Conservation (phyloP, 2,797 vertebrate species). For the Atherinosoma microstoma region DNA sequence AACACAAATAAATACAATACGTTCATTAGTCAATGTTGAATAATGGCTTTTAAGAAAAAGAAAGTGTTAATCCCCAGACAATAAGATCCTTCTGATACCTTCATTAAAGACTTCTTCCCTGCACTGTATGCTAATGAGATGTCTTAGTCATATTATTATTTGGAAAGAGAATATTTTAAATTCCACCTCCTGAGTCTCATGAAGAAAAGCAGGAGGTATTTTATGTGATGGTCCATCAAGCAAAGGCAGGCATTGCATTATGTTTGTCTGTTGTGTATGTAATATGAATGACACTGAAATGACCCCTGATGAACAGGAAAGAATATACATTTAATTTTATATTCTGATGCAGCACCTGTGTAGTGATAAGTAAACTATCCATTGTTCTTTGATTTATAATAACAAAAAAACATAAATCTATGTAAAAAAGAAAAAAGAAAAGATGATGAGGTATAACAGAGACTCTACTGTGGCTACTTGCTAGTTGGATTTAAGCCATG, state of each 20-base stretch:
- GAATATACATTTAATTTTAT: background rate
- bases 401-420: slow-evolving; percentile 8
- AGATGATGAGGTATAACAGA: slow-evolving; percentile 38
- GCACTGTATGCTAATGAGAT: slow-evolving; percentile 83
- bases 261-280: background rate
- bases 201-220: slow-evolving; percentile 38
- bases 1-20: slow-evolving; percentile 86
- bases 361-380: background rate
- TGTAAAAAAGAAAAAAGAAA: background rate
- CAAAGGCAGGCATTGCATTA: slow-evolving; percentile 14
- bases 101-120: slow-evolving; percentile 84
- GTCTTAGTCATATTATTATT: slow-evolving; percentile 84
- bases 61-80: slow-evolving; percentile 85
- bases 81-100: slow-evolving; percentile 86
- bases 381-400: slow-evolving; percentile 33
- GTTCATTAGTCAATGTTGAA: slow-evolving; percentile 86
- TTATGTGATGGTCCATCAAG: slow-evolving; percentile 39
- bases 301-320: background rate
- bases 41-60: slow-evolving; percentile 85
- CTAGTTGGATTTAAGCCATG: slow-evolving; percentile 77
- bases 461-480: slow-evolving; percentile 54
- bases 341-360: background rate
- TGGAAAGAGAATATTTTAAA: slow-evolving; percentile 78
- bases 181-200: slow-evolving; percentile 63
- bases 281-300: background rate